Percentiles rank a stretch among this genome's conserved stretches.
Conservation (phyloP, 2,888 invertebrate species). For the Augochlorella aurata region DNA sequence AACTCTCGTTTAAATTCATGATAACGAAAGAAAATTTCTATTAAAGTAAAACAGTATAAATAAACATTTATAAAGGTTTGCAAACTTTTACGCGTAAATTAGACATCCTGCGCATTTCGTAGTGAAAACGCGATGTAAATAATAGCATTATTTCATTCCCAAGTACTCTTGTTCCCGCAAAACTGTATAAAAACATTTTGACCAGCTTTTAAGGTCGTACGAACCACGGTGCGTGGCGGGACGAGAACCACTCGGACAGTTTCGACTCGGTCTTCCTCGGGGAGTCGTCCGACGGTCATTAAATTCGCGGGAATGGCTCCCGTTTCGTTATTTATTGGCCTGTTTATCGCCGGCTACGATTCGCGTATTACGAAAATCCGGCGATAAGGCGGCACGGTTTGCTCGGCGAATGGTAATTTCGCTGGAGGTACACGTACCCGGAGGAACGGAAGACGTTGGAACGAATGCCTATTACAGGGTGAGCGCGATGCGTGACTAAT, state of each 20-base stretch:
- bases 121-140: no score
- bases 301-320: background rate
- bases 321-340: background rate
- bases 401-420: conserved; percentile 9
- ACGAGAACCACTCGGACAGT: background rate
- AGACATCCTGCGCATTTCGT: no score
- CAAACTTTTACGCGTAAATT: no score
- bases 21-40: no score
- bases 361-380: background rate
- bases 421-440: conserved; percentile 9
- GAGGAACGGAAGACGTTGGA: conserved; percentile 49
- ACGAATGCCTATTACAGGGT: conserved; percentile 52
- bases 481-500: conserved; percentile 60
- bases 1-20: no score
- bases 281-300: background rate
- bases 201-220: no score
- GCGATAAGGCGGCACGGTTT: background rate
- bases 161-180: no score
- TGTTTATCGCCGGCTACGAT: background rate
- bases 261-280: background rate
- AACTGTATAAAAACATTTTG: no score
- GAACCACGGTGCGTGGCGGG: no score
- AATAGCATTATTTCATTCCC: no score
- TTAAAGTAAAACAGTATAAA: no score
- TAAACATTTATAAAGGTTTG: no score